Evolutionary conservation across 2,888 invertebrate genomes (phyloP).

Genomic region (Agriopis leucophaearia): DNA sequence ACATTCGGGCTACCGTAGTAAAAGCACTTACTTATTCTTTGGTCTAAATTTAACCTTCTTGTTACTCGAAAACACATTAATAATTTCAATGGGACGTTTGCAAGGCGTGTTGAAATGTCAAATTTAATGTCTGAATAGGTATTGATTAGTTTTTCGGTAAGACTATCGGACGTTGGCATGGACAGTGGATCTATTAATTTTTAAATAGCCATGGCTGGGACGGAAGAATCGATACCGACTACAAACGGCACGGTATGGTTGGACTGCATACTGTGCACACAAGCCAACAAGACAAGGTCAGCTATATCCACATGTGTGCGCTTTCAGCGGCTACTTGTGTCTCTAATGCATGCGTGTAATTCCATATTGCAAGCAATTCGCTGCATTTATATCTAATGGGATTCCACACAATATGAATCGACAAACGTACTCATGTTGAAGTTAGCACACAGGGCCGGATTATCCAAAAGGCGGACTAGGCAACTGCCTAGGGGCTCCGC

Average conservation of each 20-base stretch:
- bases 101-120: constrained; percentile 15
- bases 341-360: background rate
- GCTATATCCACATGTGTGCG: background rate
- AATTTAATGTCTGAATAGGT: constrained; percentile 15
- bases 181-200: constrained; percentile 77
- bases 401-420: too few relatives aligned
- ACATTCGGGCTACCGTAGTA: background rate
- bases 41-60: background rate
- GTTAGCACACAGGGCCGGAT: too few relatives aligned
- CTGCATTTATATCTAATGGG: too few relatives aligned
- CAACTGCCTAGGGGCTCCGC: too few relatives aligned
- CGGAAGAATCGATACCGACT: constrained; percentile 80
- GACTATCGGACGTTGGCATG: constrained; percentile 67
- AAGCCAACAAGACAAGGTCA: background rate
- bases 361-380: background rate
- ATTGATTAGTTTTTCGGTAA: constrained; percentile 47
- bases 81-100: constrained; percentile 21
- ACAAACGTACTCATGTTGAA: too few relatives aligned
- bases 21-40: background rate
- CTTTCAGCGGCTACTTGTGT: background rate
- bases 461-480: too few relatives aligned
- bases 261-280: constrained; percentile 48
- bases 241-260: constrained; percentile 64
- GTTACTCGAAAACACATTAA: background rate
- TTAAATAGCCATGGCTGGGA: constrained; percentile 80